A percentile compares a stretch with the other conserved stretches of the same genome.
Evolutionary conservation across 1,140 invertebrate genomes (phyloP).

Genomic region (Trichonephila clavipes): DNA sequence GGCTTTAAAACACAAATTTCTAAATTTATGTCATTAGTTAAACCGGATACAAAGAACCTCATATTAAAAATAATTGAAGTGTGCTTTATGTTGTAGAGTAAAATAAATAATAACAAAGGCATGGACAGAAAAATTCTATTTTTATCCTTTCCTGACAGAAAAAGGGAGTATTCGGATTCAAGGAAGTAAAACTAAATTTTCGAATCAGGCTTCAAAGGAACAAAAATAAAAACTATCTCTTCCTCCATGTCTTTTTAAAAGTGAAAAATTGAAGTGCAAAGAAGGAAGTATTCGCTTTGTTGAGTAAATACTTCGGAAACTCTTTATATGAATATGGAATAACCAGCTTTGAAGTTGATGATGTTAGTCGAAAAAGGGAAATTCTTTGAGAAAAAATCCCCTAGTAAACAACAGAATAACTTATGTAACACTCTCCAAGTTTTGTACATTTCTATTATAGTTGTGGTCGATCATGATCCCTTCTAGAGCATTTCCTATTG

Average conservation of each 20-base stretch:
- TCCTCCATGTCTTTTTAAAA: not conserved
- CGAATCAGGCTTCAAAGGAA: not conserved
- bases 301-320: not conserved
- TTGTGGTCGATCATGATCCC: slow-evolving; percentile 18
- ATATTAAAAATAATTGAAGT: no score
- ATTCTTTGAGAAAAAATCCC: not conserved
- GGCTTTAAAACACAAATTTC: no score
- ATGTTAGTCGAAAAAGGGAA: not conserved
- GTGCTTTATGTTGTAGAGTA: no score
- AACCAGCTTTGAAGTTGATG: not conserved
- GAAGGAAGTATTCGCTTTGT: not conserved
- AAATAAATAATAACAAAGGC: no score
- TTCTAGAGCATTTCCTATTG: not conserved
- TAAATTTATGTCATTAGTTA: no score
- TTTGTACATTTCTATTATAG: slow-evolving; percentile 22
- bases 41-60: no score
- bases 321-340: not conserved
- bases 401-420: slow-evolving; percentile 14
- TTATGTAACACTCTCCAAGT: slow-evolving; percentile 23
- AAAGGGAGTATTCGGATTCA: not conserved
- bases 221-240: not conserved
- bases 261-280: not conserved
- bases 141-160: not conserved
- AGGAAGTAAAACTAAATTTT: not conserved
- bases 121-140: not conserved